Conservation (phyloP, 2,113 vertebrate species). For the Rostratula benghalensis region DNA sequence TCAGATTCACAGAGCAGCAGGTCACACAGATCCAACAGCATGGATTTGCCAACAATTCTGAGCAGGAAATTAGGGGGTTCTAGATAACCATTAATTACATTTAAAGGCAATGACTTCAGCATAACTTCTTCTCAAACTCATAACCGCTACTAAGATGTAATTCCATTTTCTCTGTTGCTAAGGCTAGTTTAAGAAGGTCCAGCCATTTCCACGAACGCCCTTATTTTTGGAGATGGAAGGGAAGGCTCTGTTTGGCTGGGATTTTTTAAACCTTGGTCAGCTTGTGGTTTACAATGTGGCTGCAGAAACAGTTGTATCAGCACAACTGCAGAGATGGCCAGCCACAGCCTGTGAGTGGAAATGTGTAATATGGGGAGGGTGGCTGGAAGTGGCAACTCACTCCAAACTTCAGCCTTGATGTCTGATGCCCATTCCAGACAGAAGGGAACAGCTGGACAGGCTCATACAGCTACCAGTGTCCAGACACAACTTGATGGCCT, state of each 20-base stretch:
- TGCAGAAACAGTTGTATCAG: background rate
- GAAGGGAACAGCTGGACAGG: rapidly evolving
- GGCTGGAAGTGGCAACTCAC: background rate
- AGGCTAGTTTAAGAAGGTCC: background rate
- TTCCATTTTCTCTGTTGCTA: background rate
- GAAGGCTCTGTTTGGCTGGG: background rate
- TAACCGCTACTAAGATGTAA: background rate
- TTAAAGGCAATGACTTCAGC: background rate
- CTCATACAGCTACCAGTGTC: background rate
- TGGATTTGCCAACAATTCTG: background rate
- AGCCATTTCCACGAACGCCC: background rate
- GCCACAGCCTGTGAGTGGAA: background rate
- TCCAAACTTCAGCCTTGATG: rapidly evolving
- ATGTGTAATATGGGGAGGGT: background rate
- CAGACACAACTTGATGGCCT: rapidly evolving
- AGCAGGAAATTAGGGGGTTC: background rate
- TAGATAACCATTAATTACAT: background rate
- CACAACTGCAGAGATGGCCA: background rate
- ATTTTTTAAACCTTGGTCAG: background rate
- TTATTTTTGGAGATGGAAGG: background rate
- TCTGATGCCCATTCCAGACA: background rate
- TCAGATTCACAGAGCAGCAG: background rate
- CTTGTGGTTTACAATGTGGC: background rate
- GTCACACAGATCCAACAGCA: background rate
- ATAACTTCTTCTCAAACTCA: background rate